Evolutionary conservation across 2,113 vertebrate species (phyloP).

Genomic region (Austrofundulus limnaeus): DNA sequence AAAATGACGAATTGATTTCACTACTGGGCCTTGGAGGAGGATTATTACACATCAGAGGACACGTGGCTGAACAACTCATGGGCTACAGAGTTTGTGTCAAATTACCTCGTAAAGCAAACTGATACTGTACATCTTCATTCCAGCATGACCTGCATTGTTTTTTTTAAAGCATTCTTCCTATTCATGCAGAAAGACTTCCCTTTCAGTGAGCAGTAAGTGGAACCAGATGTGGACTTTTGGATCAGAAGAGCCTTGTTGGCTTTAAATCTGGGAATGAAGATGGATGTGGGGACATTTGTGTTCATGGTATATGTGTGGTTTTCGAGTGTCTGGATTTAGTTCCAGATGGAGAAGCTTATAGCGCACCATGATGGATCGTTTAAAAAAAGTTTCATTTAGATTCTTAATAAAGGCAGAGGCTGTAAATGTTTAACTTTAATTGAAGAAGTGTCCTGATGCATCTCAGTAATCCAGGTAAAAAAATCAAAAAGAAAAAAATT

Average conservation of each 20-base stretch:
- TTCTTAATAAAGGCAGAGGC: background rate
- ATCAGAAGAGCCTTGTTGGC: conserved; percentile 9
- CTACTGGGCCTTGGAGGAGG: conserved; percentile 15
- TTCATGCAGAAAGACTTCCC: conserved; percentile 45
- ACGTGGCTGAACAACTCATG: conserved; percentile 18
- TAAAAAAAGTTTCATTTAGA: background rate
- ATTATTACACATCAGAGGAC: conserved; percentile 16
- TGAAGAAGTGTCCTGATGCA: no score
- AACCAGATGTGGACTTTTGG: conserved; percentile 51
- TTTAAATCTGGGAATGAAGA: conserved; percentile 20
- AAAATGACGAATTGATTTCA: background rate
- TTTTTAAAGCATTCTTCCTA: conserved; percentile 24
- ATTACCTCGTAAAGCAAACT: conserved; percentile 40
- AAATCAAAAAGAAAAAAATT: no score
- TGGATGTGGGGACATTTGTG: conserved; percentile 18
- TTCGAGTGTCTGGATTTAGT: background rate
- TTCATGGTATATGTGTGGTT: conserved; percentile 9
- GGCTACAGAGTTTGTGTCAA: conserved; percentile 14
- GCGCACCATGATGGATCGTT: conserved; percentile 4
- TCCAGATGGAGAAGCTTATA: conserved; percentile 30
- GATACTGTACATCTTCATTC: conserved; percentile 34
- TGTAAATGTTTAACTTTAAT: background rate
- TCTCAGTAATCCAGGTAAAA: no score
- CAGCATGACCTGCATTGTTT: conserved; percentile 14
- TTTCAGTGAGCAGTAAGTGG: conserved; percentile 34